Base-by-base conservation (phyloP, 2,113 vertebrate species). In the Platanista minor region DNA sequence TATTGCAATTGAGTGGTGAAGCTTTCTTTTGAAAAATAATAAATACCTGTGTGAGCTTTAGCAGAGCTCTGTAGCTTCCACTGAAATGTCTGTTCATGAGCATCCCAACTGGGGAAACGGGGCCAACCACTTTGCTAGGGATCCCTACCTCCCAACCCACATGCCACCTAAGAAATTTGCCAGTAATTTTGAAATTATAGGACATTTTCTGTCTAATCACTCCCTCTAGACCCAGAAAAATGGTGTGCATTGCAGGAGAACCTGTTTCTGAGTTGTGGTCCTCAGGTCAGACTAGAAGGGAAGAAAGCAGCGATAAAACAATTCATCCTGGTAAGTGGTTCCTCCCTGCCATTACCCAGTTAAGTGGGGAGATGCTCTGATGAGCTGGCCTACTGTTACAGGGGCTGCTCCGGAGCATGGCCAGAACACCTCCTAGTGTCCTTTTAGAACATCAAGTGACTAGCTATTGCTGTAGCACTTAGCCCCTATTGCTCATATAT, bases 371-470 rank as follows among this genome's bases (percentile, higher is more conserved):
- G 71, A 33, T 0, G 25, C 64, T 93, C 93, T 91, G 94, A 95
- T 46, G 91, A 36, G 13, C 52, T 29, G 71, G 54, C 66, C 49
- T 8, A 15, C 29, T 27, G 84, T 81, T 59, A 13, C 17, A 3
- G 0, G 31, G 88, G 54, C 77, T 31, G 77, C 82, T 54, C 77
- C 81, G 85, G 83, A 69, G n/a, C 88, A 20, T 0, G 74, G 21
- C 49, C 72, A 77, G 94, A 83, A 77, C 57, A 39, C 80, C 93
- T 88, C 90, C 87, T 29, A 78, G 66, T n/a, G n/a, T 96, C 46
- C 86, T 97, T 98, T 98, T 80, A 86, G 94, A 94, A 89, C 89
- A 95, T 94, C 96, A 95, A 97, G 91, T 49, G 91, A 36, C 85
- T 4, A 27, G 62, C 31, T 14, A 78, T 72, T 17, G 41, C 62